Evolutionary conservation across 2,888 invertebrate species (phyloP), one percentile per base, ranked within the genome.

Genomic region (Ichneumoninae sp.): DNA sequence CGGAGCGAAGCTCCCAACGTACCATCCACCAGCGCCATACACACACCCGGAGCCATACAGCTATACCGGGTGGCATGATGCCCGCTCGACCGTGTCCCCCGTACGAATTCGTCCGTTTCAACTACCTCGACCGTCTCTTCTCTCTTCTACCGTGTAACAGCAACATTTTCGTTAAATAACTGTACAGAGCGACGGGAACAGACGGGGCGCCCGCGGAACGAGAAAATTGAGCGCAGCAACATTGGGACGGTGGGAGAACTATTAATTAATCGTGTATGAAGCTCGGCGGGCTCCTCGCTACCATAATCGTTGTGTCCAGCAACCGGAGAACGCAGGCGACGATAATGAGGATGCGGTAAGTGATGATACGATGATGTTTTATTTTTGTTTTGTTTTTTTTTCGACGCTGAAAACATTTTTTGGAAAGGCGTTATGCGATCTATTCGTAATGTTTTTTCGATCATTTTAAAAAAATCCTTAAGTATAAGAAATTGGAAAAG

Each of bases 21-120:
- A 44, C 16, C 47, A 65, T 44, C 19, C 30, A 52, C n/a, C 19
- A 65, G 10, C 30, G 60, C 30, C 52, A 26, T 26, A 60, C 40
- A 73, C 40, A 73, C 33, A 65, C 65, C 44, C 13, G 63, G n/a
- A 63, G 36, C 57, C 33, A 26, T 63, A 47, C 44, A 47, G 40
- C 66, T 79, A 85, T 85, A 85, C 85, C 82, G 85, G 85, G 79
- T 82, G 82, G 71, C 82, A 76, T 71, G 66, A 73, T 60, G 82
- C 50, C 73, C 79, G 71, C 71, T 82, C 79, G 63, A 85, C 79
- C 82, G 79, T 80, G 73, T 52, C 79, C 40, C 44, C 44, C 57
- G 52, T 63, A 79, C 85, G 85, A 85, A 85, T 82, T 82, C 76
- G 60, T 78, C 57, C 66, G 54, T 36, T 71, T 19, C 76, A 68